phyloP scores from a whole-genome alignment of 2,113 vertebrate species.

The Pelodiscus sinensis region DNA sequence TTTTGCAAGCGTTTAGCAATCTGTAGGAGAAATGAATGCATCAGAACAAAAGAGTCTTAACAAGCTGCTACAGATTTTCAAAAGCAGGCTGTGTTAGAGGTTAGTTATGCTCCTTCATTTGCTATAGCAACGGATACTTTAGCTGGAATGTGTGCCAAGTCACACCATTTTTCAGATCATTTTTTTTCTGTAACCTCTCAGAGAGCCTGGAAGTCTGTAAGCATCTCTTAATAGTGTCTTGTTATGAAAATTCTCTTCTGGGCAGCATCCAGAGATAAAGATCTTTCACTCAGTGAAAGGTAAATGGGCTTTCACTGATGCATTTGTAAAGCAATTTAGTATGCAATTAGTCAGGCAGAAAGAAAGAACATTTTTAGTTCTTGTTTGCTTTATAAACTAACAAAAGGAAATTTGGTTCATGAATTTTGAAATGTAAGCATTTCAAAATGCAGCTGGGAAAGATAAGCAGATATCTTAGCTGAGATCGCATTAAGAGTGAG shows the following conservation, averaged over 20 bases:
- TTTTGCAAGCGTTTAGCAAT: neutral
- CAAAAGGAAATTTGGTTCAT: too few species aligned
- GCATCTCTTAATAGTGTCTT: neutral
- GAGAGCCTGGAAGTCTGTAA: neutral
- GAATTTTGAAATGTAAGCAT: neutral
- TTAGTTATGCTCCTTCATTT: neutral
- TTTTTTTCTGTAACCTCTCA: neutral
- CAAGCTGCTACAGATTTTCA: neutral
- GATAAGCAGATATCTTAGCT: neutral
- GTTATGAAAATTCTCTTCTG: neutral
- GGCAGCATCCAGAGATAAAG: neutral
- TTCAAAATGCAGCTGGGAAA: neutral
- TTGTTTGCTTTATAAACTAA: neutral
- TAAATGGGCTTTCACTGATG: neutral
- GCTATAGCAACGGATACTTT: slow-evolving; percentile 3
- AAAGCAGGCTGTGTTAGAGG: neutral
- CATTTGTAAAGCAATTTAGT: neutral
- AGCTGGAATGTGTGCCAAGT: neutral
- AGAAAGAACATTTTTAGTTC: neutral
- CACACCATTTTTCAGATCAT: neutral
- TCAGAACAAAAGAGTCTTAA: neutral
- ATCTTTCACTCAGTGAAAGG: neutral
- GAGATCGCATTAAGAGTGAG: neutral
- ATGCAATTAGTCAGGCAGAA: neutral
- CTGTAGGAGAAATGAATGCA: neutral